Percentiles rank a stretch among this genome's conserved stretches.
These are phyloP conservation scores for Brachyptera putata DNA, from an alignment of 2,888 invertebrate genomes.

Conservation along the genomic window DNA sequence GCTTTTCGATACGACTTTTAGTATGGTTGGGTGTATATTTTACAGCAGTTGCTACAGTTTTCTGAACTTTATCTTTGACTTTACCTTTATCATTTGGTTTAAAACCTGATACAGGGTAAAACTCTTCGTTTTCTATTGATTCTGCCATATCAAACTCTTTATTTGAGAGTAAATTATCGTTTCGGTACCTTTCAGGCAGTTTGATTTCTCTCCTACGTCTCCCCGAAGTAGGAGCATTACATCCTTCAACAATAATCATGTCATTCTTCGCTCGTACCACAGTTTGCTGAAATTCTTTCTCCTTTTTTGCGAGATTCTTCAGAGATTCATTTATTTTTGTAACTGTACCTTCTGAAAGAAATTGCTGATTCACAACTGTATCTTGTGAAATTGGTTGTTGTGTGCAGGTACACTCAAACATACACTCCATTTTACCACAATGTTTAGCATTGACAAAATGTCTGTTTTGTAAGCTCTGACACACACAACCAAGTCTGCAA, in stretches of 20 bases:
- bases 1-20: too few species aligned
- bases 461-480: slow-evolving; percentile 53
- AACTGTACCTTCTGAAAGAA: neutral
- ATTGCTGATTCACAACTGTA: neutral
- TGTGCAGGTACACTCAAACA: slow-evolving; percentile 54
- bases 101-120: too few species aligned
- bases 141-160: too few species aligned
- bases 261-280: slow-evolving; percentile 61
- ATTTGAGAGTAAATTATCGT: too few species aligned
- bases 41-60: too few species aligned
- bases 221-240: slow-evolving; percentile 50
- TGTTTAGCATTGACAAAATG: slow-evolving; percentile 45
- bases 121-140: too few species aligned
- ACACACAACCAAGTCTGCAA: slow-evolving; percentile 64
- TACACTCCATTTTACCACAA: slow-evolving; percentile 58
- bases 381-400: neutral
- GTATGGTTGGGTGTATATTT: too few species aligned
- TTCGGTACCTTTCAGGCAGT: slow-evolving; percentile 57
- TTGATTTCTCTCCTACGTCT: slow-evolving; percentile 55
- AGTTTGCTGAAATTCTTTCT: slow-evolving; percentile 68
- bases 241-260: slow-evolving; percentile 58
- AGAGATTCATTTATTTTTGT: slow-evolving; percentile 37
- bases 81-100: too few species aligned
- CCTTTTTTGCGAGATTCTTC: slow-evolving; percentile 55
- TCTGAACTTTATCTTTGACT: too few species aligned